Conservation (phyloP, 2,888 invertebrate species). For the Malthinus flaveolus region DNA sequence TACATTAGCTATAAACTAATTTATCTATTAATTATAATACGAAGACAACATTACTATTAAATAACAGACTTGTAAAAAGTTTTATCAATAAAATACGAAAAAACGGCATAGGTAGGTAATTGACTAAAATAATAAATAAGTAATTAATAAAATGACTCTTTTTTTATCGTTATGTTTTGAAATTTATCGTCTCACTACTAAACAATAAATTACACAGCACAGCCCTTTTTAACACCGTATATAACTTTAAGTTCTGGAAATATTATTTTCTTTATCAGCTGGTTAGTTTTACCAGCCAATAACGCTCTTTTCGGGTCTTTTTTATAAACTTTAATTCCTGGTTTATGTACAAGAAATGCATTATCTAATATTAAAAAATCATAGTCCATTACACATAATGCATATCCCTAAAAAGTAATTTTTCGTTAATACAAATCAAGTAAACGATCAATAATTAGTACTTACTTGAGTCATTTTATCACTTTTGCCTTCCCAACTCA, state of each 20-base stretch:
- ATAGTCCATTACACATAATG: slow-evolving; percentile 87
- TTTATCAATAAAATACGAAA: neutral
- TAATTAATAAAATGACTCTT: neutral
- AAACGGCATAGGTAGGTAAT: neutral
- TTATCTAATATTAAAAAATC: slow-evolving; percentile 92
- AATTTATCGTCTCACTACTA: slow-evolving; percentile 8
- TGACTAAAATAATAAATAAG: neutral
- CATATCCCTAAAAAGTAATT: slow-evolving; percentile 75
- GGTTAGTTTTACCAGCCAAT: slow-evolving; percentile 76
- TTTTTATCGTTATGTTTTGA: neutral
- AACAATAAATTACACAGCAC: slow-evolving; percentile 64
- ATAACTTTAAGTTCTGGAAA: slow-evolving; percentile 84
- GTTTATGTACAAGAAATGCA: slow-evolving; percentile 90
- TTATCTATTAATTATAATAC: no score
- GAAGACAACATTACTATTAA: no score
- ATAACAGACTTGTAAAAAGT: neutral
- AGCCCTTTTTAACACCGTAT: slow-evolving; percentile 78
- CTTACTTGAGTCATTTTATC: slow-evolving; percentile 94
- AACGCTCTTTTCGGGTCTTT: slow-evolving; percentile 77
- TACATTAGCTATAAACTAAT: no score
- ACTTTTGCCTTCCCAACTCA: slow-evolving; percentile 93
- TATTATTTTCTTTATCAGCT: slow-evolving; percentile 76
- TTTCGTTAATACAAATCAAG: neutral
- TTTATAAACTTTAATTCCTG: slow-evolving; percentile 84
- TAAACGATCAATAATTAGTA: neutral